Conservation (phyloP, 2,797 vertebrate species). For the Lagodon rhomboides region DNA sequence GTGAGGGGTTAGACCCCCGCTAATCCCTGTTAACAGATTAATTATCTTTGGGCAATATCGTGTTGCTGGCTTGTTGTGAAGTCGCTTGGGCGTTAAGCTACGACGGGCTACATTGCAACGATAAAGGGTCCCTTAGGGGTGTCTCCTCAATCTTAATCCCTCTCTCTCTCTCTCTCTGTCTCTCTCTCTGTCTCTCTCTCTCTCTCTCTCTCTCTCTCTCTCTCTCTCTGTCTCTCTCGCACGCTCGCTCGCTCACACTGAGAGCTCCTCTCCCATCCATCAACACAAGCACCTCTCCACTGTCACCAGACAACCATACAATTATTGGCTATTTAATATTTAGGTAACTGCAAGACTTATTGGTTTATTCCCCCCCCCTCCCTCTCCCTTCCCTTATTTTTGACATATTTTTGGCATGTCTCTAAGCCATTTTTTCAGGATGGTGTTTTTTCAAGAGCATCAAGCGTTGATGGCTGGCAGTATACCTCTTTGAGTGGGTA, state of each 20-base stretch:
- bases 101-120: constrained; percentile 71
- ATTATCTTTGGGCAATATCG: constrained; percentile 78
- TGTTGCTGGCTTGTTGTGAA: constrained; percentile 70
- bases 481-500: constrained; percentile 79
- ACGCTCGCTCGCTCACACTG: constrained; percentile 62
- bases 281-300: constrained; percentile 83
- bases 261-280: constrained; percentile 82
- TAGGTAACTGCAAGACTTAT: constrained; percentile 54
- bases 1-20: constrained; percentile 62
- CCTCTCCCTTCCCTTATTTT: constrained; percentile 17
- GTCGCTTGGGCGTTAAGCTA: constrained; percentile 63
- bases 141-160: constrained; percentile 83
- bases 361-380: neutral
- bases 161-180: constrained; percentile 49
- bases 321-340: constrained; percentile 77
- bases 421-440: constrained; percentile 76
- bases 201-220: constrained; percentile 52
- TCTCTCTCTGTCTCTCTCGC: constrained; percentile 55
- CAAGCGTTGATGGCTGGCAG: constrained; percentile 68
- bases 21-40: constrained; percentile 80
- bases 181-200: constrained; percentile 51
- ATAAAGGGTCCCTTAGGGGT: constrained; percentile 81
- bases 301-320: constrained; percentile 78
- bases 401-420: constrained; percentile 67
- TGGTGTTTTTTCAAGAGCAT: constrained; percentile 81